phyloP scores from a whole-genome alignment of 2,113 vertebrate species.

The Calidris pugnax region DNA sequence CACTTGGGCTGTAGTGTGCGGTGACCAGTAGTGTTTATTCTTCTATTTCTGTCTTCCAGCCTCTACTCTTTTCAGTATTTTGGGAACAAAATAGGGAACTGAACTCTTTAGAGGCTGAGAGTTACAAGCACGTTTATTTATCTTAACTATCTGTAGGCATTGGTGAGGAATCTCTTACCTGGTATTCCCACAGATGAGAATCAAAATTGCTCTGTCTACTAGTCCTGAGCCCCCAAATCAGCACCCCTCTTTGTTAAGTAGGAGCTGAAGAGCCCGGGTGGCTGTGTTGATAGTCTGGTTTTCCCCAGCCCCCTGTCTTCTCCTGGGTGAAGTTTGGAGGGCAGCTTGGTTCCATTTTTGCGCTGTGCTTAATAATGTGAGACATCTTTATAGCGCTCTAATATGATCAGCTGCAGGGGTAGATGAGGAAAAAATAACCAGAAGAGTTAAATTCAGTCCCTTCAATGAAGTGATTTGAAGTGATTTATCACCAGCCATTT shows the following conservation, averaged over 20 bases:
- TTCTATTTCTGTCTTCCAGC: not conserved
- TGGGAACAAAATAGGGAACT: not conserved
- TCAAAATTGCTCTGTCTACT: not conserved
- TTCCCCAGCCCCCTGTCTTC: not conserved
- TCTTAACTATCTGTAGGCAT: not conserved
- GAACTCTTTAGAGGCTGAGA: not conserved
- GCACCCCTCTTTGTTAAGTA: not conserved
- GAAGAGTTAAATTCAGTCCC: not conserved
- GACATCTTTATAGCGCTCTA: not conserved
- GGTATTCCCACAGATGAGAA: not conserved
- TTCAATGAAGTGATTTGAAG: not conserved
- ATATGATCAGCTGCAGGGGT: not conserved
- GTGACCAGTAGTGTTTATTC: not conserved
- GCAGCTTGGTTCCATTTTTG: not conserved
- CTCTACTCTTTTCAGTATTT: not conserved
- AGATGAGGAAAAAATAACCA: not conserved
- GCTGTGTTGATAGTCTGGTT: not conserved
- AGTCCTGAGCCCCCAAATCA: not conserved
- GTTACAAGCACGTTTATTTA: not conserved
- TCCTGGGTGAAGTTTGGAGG: not conserved
- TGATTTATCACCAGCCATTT: not conserved
- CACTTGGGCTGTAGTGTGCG: not conserved
- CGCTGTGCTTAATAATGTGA: not conserved
- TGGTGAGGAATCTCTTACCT: not conserved
- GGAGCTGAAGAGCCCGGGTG: not conserved